Conservation (phyloP, 1,140 invertebrate genomes). For the Bombyx mandarina region DNA sequence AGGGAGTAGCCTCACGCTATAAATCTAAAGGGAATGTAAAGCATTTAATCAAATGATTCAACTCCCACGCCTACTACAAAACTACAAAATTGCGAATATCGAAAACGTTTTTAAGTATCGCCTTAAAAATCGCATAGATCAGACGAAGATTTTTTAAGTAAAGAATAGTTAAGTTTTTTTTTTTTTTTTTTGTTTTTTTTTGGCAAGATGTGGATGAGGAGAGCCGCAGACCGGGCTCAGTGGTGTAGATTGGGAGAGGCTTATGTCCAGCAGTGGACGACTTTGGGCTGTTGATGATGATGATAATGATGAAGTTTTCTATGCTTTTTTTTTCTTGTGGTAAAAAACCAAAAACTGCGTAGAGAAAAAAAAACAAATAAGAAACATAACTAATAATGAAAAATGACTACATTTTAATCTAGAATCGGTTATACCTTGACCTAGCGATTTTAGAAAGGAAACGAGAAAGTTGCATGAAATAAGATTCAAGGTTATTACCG, state of each 20-base stretch:
- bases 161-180: background rate
- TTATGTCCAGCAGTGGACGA: too few species aligned
- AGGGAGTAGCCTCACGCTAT: slow-evolving; percentile 6
- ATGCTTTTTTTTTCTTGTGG: background rate
- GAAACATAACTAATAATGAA: too few species aligned
- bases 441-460: slow-evolving; percentile 5
- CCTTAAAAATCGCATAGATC: slow-evolving; percentile 2
- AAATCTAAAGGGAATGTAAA: slow-evolving; percentile 2
- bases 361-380: too few species aligned
- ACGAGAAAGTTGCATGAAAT: slow-evolving; percentile 1
- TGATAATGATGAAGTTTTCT: too few species aligned
- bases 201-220: background rate
- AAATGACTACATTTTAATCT: background rate
- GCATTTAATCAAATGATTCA: slow-evolving; percentile 4
- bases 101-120: too few species aligned
- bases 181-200: background rate
- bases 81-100: background rate
- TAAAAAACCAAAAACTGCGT: background rate
- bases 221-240: too few species aligned
- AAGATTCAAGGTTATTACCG: slow-evolving; percentile 1
- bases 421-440: background rate
- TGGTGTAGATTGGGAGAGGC: too few species aligned
- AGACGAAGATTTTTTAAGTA: slow-evolving; percentile 1
- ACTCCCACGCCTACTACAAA: slow-evolving; percentile 1
- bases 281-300: too few species aligned